Conservation (phyloP, 2,113 vertebrate species). For the Ondatra zibethicus region DNA sequence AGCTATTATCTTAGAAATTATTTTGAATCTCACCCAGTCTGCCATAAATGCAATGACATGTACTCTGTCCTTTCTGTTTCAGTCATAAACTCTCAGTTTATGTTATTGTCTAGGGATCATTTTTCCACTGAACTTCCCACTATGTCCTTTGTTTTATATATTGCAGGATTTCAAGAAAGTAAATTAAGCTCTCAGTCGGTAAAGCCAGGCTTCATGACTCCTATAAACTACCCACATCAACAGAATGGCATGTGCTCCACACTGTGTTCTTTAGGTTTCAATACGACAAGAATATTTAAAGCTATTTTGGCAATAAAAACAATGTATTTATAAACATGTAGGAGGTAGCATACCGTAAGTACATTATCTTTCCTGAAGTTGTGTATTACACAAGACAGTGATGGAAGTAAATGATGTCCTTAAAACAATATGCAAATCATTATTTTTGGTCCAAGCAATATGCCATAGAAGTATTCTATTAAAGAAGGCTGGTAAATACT, state of each 20-base stretch:
- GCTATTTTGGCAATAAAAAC: neutral
- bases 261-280: neutral
- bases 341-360: neutral
- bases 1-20: neutral
- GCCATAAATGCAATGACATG: neutral
- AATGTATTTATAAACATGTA: neutral
- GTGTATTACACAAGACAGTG: neutral
- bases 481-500: neutral
- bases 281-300: neutral
- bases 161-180: neutral
- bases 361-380: neutral
- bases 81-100: neutral
- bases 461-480: neutral
- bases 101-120: neutral
- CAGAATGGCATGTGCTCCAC: neutral
- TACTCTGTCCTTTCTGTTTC: neutral
- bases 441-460: neutral
- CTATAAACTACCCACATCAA: neutral
- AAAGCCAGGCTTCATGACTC: fast-evolving
- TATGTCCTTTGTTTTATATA: neutral
- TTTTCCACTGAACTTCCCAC: neutral
- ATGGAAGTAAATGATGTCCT: neutral
- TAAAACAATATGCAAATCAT: neutral
- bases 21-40: neutral
- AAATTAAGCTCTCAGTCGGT: neutral